These are phyloP conservation scores for Globia sparganii DNA, from an alignment of 2,888 invertebrate genomes.

Conservation along the genomic window DNA sequence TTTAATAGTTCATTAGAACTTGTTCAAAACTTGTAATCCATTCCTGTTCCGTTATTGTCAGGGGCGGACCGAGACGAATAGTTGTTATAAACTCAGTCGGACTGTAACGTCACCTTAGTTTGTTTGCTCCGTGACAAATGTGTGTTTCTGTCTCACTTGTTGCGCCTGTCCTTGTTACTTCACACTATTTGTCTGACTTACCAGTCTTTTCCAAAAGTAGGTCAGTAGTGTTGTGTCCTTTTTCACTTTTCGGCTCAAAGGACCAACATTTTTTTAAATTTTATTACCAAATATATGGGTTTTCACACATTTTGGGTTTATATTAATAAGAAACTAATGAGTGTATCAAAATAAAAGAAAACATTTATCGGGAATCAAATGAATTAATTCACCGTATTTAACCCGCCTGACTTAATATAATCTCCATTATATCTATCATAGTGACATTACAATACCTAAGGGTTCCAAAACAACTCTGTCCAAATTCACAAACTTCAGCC, in stretches of 20 bases:
- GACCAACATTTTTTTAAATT: not conserved
- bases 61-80: constrained; percentile 63
- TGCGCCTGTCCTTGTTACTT: constrained; percentile 55
- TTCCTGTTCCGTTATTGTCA: constrained; percentile 56
- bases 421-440: not conserved
- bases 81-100: constrained; percentile 68
- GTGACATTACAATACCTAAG: constrained; percentile 19
- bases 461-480: constrained; percentile 17
- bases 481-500: constrained; percentile 40
- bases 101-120: constrained; percentile 62
- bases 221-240: not conserved
- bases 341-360: not conserved
- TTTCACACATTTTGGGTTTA: not conserved
- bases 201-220: constrained; percentile 21
- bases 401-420: not conserved
- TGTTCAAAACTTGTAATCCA: constrained; percentile 23
- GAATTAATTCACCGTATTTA: too few relatives aligned
- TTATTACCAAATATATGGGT: not conserved
- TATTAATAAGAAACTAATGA: not conserved
- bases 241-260: not conserved
- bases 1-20: constrained; percentile 4
- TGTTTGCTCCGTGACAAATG: constrained; percentile 67
- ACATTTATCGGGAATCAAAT: not conserved
- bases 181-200: constrained; percentile 46
- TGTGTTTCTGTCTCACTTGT: constrained; percentile 65